Conservation (phyloP, 2,113 vertebrate species). For the Trinectes maculatus region DNA sequence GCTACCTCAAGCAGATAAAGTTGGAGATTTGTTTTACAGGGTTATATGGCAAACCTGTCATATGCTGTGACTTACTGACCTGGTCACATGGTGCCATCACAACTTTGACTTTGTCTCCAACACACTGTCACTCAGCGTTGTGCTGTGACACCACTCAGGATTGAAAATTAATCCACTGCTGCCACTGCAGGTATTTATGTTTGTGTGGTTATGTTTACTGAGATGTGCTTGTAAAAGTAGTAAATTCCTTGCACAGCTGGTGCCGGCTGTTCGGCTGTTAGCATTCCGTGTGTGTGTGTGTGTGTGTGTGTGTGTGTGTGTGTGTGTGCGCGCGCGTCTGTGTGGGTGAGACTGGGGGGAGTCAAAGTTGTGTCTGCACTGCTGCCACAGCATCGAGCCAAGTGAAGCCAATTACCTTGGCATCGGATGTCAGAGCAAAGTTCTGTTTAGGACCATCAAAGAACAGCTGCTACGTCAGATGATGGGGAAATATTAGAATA, state of each 20-base stretch:
- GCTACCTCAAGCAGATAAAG: not conserved
- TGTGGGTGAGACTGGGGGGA: slow-evolving; percentile 27
- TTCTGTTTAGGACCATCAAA: slow-evolving; percentile 56
- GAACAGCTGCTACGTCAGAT: slow-evolving; percentile 64
- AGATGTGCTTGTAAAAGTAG: slow-evolving; percentile 76
- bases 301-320: slow-evolving; percentile 32
- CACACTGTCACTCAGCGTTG: slow-evolving; percentile 18
- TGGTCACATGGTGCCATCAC: not conserved
- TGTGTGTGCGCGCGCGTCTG: slow-evolving; percentile 7
- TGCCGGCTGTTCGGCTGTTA: slow-evolving; percentile 82
- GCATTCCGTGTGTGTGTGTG: slow-evolving; percentile 67
- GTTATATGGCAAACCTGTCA: slow-evolving; percentile 1
- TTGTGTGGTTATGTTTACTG: slow-evolving; percentile 37
- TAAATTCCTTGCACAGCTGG: slow-evolving; percentile 81
- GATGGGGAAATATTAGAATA: slow-evolving; percentile 60
- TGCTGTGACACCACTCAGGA: slow-evolving; percentile 28
- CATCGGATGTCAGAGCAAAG: slow-evolving; percentile 54
- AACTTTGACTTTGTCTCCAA: slow-evolving; percentile 14
- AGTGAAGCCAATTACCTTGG: slow-evolving; percentile 61
- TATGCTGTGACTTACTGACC: slow-evolving; percentile 1
- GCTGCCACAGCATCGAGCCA: slow-evolving; percentile 32
- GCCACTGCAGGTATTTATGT: slow-evolving; percentile 39
- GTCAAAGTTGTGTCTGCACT: slow-evolving; percentile 43
- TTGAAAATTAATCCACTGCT: slow-evolving; percentile 27
- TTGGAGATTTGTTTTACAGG: not conserved